Percentiles rank a stretch among this genome's conserved stretches.
These are phyloP conservation scores for Zaprionus lineosus DNA, from an alignment of 2,888 invertebrate genomes.

Conservation along the genomic window DNA sequence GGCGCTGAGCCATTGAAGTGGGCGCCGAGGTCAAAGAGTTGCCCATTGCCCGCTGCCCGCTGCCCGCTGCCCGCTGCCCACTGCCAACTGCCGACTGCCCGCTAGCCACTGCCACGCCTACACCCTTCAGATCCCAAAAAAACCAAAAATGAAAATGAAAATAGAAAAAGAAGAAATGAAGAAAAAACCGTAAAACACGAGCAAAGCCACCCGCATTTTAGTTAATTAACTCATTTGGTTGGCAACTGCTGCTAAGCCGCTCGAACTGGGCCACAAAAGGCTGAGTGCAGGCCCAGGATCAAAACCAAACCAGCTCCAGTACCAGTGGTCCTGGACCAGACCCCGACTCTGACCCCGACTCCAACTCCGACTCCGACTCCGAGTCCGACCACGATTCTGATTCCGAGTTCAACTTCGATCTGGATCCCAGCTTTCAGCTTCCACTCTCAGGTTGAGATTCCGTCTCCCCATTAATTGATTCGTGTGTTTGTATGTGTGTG, in stretches of 20 bases:
- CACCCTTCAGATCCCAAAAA: too few species aligned
- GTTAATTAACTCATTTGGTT: slow-evolving; percentile 83
- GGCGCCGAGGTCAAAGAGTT: slow-evolving; percentile 36
- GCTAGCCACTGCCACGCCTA: too few species aligned
- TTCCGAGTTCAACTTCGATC: not conserved
- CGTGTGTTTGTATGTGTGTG: slow-evolving; percentile 30
- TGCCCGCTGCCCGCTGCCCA: too few species aligned
- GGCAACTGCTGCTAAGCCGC: slow-evolving; percentile 72
- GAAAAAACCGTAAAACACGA: slow-evolving; percentile 39
- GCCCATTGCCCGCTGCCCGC: slow-evolving; percentile 24
- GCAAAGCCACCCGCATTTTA: slow-evolving; percentile 82
- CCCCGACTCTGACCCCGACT: not conserved
- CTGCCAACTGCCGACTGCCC: too few species aligned
- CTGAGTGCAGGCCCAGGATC: slow-evolving; percentile 11
- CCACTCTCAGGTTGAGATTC: not conserved
- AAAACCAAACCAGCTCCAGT: too few species aligned
- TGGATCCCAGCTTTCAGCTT: not conserved
- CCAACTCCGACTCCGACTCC: slow-evolving; percentile 1
- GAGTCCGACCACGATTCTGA: not conserved
- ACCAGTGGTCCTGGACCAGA: not conserved
- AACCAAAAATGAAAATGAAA: too few species aligned
- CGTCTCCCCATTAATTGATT: slow-evolving; percentile 78
- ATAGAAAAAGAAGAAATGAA: slow-evolving; percentile 17
- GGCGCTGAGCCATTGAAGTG: slow-evolving; percentile 55
- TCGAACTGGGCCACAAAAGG: slow-evolving; percentile 62